phyloP scores from a whole-genome alignment of 2,113 vertebrate species.

The Recurvirostra avosetta region DNA sequence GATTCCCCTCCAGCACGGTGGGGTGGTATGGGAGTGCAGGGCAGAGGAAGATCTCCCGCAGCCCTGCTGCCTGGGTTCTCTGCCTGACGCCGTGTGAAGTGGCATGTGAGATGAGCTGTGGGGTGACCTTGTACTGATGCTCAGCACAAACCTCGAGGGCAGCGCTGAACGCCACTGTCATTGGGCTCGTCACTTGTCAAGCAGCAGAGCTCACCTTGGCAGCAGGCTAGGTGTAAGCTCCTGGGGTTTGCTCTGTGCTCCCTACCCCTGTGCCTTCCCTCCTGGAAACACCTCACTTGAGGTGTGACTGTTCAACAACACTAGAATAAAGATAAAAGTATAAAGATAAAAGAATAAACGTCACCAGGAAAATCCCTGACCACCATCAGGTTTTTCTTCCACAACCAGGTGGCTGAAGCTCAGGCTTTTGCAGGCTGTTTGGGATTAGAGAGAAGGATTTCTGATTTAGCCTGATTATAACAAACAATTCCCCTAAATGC shows the following conservation, averaged over 20 bases:
- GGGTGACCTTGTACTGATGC: neutral
- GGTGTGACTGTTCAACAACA: neutral
- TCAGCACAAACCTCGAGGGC: neutral
- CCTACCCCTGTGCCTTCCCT: neutral
- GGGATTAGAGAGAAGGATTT: neutral
- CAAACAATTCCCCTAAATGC: neutral
- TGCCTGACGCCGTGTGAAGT: neutral
- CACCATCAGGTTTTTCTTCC: neutral
- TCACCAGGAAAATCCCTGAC: neutral
- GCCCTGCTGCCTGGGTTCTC: neutral
- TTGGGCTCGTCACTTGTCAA: accelerated
- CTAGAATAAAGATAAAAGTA: neutral
- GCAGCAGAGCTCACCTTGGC: neutral
- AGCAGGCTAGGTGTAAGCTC: neutral
- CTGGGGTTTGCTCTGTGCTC: neutral
- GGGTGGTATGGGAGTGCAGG: accelerated
- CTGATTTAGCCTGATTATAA: neutral
- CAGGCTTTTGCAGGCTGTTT: neutral
- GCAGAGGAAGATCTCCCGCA: neutral
- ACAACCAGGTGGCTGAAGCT: neutral
- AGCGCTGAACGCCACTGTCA: neutral
- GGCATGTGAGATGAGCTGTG: accelerated
- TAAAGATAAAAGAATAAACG: neutral
- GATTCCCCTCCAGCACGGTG: neutral
- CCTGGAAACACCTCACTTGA: neutral